Base-by-base conservation (phyloP, 2,797 vertebrate genomes). In the Podarcis siculus region DNA sequence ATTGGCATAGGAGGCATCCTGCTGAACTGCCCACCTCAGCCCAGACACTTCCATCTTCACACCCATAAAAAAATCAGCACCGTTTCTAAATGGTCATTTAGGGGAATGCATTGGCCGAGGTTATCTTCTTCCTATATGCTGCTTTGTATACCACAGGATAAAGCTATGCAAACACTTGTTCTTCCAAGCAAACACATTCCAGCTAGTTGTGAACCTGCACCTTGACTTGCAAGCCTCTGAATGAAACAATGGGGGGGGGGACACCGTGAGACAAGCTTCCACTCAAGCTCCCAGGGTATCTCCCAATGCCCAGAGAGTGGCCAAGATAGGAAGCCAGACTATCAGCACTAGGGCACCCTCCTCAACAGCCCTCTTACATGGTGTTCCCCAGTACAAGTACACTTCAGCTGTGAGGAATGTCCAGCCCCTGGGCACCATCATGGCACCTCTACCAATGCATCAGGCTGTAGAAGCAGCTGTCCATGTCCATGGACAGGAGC, bases 301-400 rank as follows among this genome's bases (percentile, higher is more conserved):
- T 21, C 90, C 95, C 85, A 97, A 98, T 91, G 93, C 96, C 1
- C 98, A 98, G 86, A 98, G 97, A 97, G 98, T 98, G 92, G 99
- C 95, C 91, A 98, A 99, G 95, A 99, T 99, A 0, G 99, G 98
- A 89, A 99, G 98, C 0, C 99, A 99, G 97, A 99, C 98, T 0
- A 95, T 96, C 12, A 97, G 98, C 3, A 92, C 97, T 1, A 95
- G 98, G 4, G 94, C 96, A 13, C 95, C 97, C 4, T 85, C 96
- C 83, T 95, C 95, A 0, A 93, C 89, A n/a, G 79, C 93, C 0
- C 86, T 96, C 86, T 91, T 96, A 0, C 96, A 97, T 72, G 93
- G 96, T 5, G 69, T 96, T 42, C 87, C 93, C 35, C 98, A 98
- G 73, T 98, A 98, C 95, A 98, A 98, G 91, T 98, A 98, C 92